Evolutionary conservation across 2,113 vertebrate genomes (phyloP).

Genomic region (Taurulus bubalis): DNA sequence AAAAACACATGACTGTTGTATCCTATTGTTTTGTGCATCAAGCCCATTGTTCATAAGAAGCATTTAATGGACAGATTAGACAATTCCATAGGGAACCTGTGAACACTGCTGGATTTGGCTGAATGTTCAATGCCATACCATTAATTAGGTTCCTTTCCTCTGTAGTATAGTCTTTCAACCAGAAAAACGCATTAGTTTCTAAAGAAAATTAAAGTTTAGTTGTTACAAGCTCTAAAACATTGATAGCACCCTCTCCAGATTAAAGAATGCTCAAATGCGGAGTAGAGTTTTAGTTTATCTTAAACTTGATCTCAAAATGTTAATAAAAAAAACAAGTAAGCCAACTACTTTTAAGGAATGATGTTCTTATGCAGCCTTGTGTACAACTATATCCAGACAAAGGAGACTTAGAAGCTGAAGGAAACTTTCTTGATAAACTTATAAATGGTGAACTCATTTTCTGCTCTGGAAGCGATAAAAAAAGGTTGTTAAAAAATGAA

Average conservation of each 20-base stretch:
- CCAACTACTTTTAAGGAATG: not conserved
- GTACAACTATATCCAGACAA: not conserved
- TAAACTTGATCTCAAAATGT: too few relatives aligned
- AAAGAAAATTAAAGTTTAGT: not conserved
- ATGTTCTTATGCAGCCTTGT: not conserved
- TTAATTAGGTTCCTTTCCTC: not conserved
- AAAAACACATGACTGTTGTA: not conserved
- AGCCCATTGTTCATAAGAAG: not conserved
- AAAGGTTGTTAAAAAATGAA: not conserved
- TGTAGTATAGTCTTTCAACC: not conserved
- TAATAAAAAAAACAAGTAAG: not conserved
- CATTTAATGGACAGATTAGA: not conserved
- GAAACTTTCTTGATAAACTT: not conserved
- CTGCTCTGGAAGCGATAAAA: not conserved
- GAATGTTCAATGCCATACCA: not conserved
- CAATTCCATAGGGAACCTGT: not conserved
- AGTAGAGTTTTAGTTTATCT: too few relatives aligned
- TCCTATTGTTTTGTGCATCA: not conserved
- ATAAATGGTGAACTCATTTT: not conserved
- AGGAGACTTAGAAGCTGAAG: not conserved
- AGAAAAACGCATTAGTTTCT: not conserved
- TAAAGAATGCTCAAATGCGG: too few relatives aligned
- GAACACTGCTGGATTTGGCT: not conserved
- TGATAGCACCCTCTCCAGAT: not conserved
- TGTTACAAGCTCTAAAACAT: too few relatives aligned